A percentile compares a stretch with the other conserved stretches of the same genome.
These are phyloP conservation scores for Agelaius tricolor DNA, from an alignment of 2,113 vertebrate genomes.

Conservation along the genomic window DNA sequence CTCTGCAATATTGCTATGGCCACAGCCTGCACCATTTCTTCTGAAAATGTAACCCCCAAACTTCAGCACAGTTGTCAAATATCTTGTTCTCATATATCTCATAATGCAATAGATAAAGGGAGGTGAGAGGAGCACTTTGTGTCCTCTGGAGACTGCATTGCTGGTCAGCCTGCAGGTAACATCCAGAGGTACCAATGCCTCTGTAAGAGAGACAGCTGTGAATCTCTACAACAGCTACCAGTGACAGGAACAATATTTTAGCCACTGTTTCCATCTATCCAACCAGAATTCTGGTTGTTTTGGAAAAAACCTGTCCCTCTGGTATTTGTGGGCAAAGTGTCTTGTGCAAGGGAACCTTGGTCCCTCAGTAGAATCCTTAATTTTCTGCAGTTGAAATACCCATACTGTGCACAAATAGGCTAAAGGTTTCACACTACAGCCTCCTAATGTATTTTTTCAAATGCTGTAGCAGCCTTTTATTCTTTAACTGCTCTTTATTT, in stretches of 20 bases:
- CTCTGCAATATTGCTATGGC: not conserved
- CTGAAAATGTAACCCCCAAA: not conserved
- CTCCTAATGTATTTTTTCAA: not conserved
- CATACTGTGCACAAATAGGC: not conserved
- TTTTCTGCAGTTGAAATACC: not conserved
- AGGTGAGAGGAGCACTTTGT: not conserved
- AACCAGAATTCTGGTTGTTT: not conserved
- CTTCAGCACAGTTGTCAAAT: not conserved
- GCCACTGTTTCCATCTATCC: not conserved
- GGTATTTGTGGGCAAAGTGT: not conserved
- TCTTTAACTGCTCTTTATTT: not conserved
- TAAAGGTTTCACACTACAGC: not conserved
- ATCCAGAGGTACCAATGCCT: not conserved
- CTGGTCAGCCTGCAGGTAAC: not conserved
- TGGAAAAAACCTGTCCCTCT: not conserved
- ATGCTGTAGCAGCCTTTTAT: not conserved
- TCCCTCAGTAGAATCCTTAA: not conserved
- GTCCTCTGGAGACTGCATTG: not conserved
- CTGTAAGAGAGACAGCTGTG: not conserved
- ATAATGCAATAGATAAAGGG: not conserved
- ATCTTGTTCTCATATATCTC: not conserved
- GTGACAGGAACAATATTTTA: not conserved
- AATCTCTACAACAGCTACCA: not conserved
- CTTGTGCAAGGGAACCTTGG: not conserved
- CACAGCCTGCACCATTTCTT: not conserved